Evolutionary conservation across 2,113 vertebrate species (phyloP), one percentile per base, ranked within the genome.

Genomic region (Notarius quadriscutis): DNA sequence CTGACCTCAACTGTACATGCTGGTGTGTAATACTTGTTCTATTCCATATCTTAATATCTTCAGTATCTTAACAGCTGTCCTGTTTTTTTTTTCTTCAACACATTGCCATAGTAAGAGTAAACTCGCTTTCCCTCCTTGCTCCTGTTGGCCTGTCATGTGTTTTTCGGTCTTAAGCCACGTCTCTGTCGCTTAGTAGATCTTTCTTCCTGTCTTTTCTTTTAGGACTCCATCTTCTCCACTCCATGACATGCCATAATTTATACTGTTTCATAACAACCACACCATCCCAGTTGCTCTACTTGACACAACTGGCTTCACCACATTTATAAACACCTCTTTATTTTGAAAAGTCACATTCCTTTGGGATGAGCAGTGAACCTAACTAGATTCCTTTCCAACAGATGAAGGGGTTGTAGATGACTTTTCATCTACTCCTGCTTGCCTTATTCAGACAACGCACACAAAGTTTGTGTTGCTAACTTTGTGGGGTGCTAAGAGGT

Each of bases 291-390:
- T 80, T 81, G 10, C 71, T 71, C 84, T 62, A 69, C 81, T 84
- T 87, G 85, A 84, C 84, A 86, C 80, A 81, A 62, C 55, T 84
- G 82, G 81, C 85, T 84, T 85, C 51, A 18, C 58, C 55, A 20
- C 72, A 77, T 62, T 62, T 60, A 77, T 87, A 48, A 87, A 63
- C 85, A 87, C 62, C 71, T 41, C 48, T 69, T 58, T 77, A 77
- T 57, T 80, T 80, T 80, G n/a, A 57, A 80, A 67, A 57, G n/a
- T 57, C 84, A 58, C 87, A 77, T 89, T 82, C 69, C 80, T 86
- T 84, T 69, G 72, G 79, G 75, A 83, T 72, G 65, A 79, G n/a
- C 67, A 71, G 79, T 75, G 62, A 85, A 84, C 55, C 82, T 51
- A 30, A 51, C 20, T 17, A 30, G 86, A 77, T 67, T 89, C 55